Base-by-base conservation (phyloP, 2,888 invertebrate genomes). In the Pristionchus fissidentatus region DNA sequence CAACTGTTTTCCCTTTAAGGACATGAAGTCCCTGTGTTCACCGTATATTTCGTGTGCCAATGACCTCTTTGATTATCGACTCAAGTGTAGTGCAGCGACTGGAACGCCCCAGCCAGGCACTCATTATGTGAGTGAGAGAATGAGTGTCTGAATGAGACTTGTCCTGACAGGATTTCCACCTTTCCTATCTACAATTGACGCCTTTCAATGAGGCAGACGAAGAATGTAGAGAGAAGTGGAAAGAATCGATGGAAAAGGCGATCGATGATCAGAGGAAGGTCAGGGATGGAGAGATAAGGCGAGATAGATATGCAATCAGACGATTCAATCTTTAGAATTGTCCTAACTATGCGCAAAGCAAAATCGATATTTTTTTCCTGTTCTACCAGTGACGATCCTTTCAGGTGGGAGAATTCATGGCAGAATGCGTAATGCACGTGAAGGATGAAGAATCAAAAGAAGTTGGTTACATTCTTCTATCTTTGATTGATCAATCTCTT, bases 41-140 rank as follows among this genome's bases (percentile, higher is more conserved):
- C 81, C 81, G 41, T 81, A 81, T 32, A 49, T 81, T 19, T 15
- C 26, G 15, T 81, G 81, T 81, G 81, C 52, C 22, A 49, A 81
- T 35, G 35, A 81, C 29, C 66, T 81, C 19, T 66, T 49, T 46
- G 66, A 81, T 52, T 81, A 49, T 49, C 62, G 66, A 13, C 62
- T 49, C 43, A 81, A 81, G 26, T 81, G 81, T 66, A n/a, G 29
- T 1, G 81, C 66, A 32, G 66, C 66, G 1, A 62, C 62, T 29
- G 81, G 46, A 66, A 46, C n/a, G 19, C 41, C 73, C 22, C 22
- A 41, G 41, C 4, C 41, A 41, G 43, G 41, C 8, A 43, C n/a
- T 43, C 8, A 81, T 66, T 81, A 81, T 81, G 81, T 81, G 26
- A 57, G 41, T 15, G 5, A 66, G 41, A 22, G 41, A 60, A 41